Conservation (phyloP, 2,797 vertebrate genomes). For the Zalophus californianus region DNA sequence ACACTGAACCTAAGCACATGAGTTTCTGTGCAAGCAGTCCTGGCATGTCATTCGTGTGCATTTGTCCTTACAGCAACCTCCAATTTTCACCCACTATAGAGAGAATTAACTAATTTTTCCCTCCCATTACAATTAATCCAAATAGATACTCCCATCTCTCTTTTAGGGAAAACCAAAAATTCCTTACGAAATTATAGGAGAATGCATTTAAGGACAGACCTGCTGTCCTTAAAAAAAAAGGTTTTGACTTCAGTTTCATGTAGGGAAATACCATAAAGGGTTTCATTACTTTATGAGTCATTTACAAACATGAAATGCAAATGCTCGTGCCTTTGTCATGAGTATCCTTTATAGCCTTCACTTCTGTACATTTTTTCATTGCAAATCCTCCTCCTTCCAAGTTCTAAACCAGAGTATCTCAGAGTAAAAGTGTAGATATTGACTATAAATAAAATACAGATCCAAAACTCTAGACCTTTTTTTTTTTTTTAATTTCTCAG, state of each 20-base stretch:
- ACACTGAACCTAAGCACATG: conserved; percentile 72
- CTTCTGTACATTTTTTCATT: conserved; percentile 25
- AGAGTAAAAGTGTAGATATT: conserved; percentile 37
- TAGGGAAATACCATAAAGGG: conserved; percentile 5
- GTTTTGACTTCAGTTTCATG: conserved; percentile 22
- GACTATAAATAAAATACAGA: conserved; percentile 67
- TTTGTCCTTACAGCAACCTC: conserved; percentile 72
- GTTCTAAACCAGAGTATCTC: conserved; percentile 38
- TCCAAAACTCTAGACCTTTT: conserved; percentile 35
- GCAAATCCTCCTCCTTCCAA: conserved; percentile 35
- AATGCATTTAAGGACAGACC: not conserved
- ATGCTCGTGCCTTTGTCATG: conserved; percentile 15
- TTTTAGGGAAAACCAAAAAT: conserved; percentile 56
- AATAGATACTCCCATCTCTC: conserved; percentile 25
- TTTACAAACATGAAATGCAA: conserved; percentile 66
- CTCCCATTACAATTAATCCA: conserved; percentile 50
- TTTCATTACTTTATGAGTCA: conserved; percentile 54
- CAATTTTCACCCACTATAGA: conserved; percentile 18
- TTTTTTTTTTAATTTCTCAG: not conserved
- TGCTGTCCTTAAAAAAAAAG: conserved; percentile 25
- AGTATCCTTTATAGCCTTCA: conserved; percentile 36
- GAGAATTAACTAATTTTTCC: conserved; percentile 65
- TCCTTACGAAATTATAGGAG: conserved; percentile 24
- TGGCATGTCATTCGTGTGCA: conserved; percentile 32
- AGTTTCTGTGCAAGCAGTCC: conserved; percentile 64